These are phyloP conservation scores for Steromphala cineraria DNA, from an alignment of 2,888 invertebrate genomes.

Conservation along the genomic window DNA sequence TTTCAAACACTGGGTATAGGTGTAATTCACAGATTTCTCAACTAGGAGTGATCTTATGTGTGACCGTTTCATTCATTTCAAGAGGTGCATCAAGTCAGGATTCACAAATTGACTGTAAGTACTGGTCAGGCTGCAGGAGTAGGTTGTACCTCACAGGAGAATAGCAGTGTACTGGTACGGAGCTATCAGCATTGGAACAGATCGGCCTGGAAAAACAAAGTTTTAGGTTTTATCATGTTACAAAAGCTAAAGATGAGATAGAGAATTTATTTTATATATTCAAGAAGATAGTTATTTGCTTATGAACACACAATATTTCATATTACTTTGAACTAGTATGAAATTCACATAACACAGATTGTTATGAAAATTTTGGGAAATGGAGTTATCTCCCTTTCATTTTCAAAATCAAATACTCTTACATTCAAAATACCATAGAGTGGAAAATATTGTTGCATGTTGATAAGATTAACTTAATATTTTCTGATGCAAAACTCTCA, in stretches of 20 bases:
- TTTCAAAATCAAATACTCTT: neutral
- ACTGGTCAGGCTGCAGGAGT: neutral
- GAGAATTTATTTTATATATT: no score
- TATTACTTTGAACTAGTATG: no score
- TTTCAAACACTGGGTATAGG: no score
- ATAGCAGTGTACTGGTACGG: constrained; percentile 62
- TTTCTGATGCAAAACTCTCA: no score
- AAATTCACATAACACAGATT: no score
- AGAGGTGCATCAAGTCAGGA: neutral
- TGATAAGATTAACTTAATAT: no score
- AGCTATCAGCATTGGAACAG: constrained; percentile 57
- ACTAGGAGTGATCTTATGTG: neutral
- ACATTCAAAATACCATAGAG: neutral
- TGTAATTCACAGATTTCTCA: neutral
- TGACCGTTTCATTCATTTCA: neutral
- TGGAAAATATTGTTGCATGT: no score
- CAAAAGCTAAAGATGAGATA: no score
- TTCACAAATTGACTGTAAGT: neutral
- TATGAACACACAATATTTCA: no score
- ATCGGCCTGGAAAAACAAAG: constrained; percentile 53
- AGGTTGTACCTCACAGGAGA: constrained; percentile 43
- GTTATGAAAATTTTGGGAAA: no score
- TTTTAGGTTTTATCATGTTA: neutral
- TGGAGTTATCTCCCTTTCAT: neutral
- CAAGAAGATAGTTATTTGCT: no score